These are phyloP conservation scores for Istiophorus platypterus DNA, from an alignment of 2,113 vertebrate genomes.

Conservation along the genomic window DNA sequence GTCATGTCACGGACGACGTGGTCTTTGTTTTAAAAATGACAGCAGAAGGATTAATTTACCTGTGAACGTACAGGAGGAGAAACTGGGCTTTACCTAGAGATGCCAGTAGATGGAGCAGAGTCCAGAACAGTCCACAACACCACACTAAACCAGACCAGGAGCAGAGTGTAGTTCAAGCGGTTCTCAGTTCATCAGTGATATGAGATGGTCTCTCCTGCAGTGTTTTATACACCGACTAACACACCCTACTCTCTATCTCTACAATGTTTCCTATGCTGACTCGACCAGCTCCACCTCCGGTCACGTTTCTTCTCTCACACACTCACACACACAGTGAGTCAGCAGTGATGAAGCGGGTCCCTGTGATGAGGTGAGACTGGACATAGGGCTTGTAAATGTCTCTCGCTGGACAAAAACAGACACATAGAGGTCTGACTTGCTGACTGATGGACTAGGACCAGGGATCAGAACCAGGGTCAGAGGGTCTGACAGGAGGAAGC, in stretches of 20 bases:
- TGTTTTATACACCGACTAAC: constrained; percentile 1
- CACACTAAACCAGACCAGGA: neutral
- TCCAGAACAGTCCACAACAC: neutral
- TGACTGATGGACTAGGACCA: neutral
- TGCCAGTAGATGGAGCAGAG: too few relatives aligned
- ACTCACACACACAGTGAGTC: neutral
- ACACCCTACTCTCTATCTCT: neutral
- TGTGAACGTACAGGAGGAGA: neutral
- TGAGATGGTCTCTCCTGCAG: neutral
- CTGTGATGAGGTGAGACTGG: too few relatives aligned
- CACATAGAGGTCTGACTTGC: too few relatives aligned
- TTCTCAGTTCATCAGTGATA: neutral
- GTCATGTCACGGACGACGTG: too few relatives aligned
- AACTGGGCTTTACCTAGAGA: too few relatives aligned
- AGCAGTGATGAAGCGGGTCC: neutral
- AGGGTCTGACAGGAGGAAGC: too few relatives aligned
- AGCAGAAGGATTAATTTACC: neutral
- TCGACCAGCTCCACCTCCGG: neutral
- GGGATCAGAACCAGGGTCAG: neutral
- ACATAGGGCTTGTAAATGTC: too few relatives aligned
- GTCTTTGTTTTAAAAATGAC: too few relatives aligned
- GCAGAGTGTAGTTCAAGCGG: neutral
- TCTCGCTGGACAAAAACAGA: too few relatives aligned
- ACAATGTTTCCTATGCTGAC: neutral
- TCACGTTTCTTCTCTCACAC: neutral